These are phyloP conservation scores for Thripadectes ignobilis DNA, from an alignment of 2,797 vertebrate species.

Conservation along the genomic window DNA sequence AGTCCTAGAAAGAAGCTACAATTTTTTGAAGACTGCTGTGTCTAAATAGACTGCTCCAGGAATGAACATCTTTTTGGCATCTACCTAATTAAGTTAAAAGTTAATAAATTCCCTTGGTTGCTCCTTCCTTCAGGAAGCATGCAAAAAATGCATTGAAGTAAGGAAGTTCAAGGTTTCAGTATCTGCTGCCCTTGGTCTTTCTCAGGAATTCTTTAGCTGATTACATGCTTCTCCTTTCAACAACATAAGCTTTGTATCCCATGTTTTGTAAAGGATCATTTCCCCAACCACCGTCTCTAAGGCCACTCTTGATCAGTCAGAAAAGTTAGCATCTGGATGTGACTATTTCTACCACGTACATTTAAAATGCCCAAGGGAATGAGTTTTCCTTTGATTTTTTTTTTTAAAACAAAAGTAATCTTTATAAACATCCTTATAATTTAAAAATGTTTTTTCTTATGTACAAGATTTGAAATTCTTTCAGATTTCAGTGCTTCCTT, in stretches of 20 bases:
- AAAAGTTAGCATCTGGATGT: constrained; percentile 70
- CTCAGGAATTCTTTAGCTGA: constrained; percentile 82
- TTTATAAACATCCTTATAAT: neutral
- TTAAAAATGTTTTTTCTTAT: constrained; percentile 2
- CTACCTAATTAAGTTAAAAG: constrained; percentile 75
- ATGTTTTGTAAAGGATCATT: constrained; percentile 72
- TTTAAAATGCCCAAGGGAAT: constrained; percentile 49
- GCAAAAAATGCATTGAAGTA: constrained; percentile 75
- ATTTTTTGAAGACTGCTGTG: neutral
- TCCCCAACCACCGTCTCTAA: constrained; percentile 29
- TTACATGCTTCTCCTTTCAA: constrained; percentile 81
- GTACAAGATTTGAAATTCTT: neutral
- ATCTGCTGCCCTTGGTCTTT: constrained; percentile 79
- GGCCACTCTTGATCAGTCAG: constrained; percentile 41
- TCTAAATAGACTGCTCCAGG: neutral
- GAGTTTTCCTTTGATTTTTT: constrained; percentile 25
- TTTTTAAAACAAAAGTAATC: neutral
- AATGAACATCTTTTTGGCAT: constrained; percentile 27
- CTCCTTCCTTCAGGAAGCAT: constrained; percentile 75
- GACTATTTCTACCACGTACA: constrained; percentile 38
- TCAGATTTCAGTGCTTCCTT: neutral
- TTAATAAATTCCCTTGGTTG: constrained; percentile 71
- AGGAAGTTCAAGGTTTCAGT: constrained; percentile 77
- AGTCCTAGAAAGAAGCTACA: neutral
- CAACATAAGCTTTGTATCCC: constrained; percentile 78